These are phyloP conservation scores for Euphonia xanthogaster DNA, from an alignment of 2,797 vertebrate species.

Conservation along the genomic window DNA sequence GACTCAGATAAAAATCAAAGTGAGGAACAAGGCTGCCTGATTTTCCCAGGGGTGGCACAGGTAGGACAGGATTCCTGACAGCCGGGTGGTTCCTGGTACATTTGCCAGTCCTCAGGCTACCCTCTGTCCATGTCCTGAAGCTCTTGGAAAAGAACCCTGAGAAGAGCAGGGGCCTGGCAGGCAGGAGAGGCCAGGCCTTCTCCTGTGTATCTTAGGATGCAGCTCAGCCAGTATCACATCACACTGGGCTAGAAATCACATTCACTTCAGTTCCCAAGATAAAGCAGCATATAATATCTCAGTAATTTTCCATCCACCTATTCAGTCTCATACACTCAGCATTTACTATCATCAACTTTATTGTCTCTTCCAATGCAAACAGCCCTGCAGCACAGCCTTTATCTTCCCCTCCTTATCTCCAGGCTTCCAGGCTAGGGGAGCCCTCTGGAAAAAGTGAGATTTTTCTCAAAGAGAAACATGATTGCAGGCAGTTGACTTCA, in stretches of 20 bases:
- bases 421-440: slow-evolving; percentile 60
- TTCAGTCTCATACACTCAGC: slow-evolving; percentile 56
- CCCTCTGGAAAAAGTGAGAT: slow-evolving; percentile 63
- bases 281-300: slow-evolving; percentile 48
- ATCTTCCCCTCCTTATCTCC: slow-evolving; percentile 57
- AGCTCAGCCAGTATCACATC: slow-evolving; percentile 46
- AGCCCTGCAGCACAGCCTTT: slow-evolving; percentile 18
- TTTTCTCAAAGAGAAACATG: slow-evolving; percentile 36
- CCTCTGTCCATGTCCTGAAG: background rate
- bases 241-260: background rate
- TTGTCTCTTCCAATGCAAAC: slow-evolving; percentile 68
- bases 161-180: background rate
- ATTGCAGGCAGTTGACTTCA: slow-evolving; percentile 26
- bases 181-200: background rate
- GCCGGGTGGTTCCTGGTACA: background rate
- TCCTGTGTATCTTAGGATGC: slow-evolving; percentile 23
- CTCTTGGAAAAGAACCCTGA: background rate
- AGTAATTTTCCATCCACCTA: slow-evolving; percentile 60
- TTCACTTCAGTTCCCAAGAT: slow-evolving; percentile 48
- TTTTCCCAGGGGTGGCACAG: background rate
- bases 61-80: background rate
- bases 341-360: slow-evolving; percentile 61
- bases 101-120: background rate
- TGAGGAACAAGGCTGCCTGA: background rate
- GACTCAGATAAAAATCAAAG: background rate